Percentiles rank a stretch among this genome's conserved stretches.
Evolutionary conservation across 2,113 vertebrate genomes (phyloP).

Genomic region (Laticauda laticaudata): DNA sequence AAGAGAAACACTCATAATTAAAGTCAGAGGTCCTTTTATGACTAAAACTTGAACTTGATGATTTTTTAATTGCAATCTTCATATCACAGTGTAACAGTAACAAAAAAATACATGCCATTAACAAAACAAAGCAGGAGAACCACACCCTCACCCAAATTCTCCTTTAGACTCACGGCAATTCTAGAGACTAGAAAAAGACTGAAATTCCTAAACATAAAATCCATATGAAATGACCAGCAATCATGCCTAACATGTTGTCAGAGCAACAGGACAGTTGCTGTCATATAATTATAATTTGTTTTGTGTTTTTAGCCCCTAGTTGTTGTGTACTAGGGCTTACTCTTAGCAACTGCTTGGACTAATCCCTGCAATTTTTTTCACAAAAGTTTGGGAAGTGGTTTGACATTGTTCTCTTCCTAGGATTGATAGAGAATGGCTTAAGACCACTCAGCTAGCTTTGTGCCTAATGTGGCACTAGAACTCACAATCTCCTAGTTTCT

Average conservation of each 20-base stretch:
- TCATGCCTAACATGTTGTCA: constrained; percentile 66
- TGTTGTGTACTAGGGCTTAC: background rate
- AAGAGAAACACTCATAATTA: background rate
- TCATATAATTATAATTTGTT: background rate
- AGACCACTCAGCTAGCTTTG: background rate
- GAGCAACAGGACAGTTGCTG: constrained; percentile 58
- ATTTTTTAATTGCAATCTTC: background rate
- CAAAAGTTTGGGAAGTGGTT: background rate
- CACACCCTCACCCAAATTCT: background rate
- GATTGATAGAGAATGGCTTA: background rate
- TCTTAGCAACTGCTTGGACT: background rate
- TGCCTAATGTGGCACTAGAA: background rate
- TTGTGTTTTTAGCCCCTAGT: background rate
- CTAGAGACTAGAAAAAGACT: background rate
- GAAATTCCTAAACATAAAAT: background rate
- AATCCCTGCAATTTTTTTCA: background rate
- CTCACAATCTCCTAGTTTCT: background rate
- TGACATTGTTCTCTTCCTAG: background rate
- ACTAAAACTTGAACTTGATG: background rate
- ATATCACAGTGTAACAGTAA: background rate
- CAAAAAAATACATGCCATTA: background rate
- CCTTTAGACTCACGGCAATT: background rate
- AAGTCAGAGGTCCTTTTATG: background rate
- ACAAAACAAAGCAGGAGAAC: background rate
- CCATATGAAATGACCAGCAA: background rate